Base-by-base conservation (phyloP, 2,888 invertebrate genomes). In the Zaprionus bogoriensis region DNA sequence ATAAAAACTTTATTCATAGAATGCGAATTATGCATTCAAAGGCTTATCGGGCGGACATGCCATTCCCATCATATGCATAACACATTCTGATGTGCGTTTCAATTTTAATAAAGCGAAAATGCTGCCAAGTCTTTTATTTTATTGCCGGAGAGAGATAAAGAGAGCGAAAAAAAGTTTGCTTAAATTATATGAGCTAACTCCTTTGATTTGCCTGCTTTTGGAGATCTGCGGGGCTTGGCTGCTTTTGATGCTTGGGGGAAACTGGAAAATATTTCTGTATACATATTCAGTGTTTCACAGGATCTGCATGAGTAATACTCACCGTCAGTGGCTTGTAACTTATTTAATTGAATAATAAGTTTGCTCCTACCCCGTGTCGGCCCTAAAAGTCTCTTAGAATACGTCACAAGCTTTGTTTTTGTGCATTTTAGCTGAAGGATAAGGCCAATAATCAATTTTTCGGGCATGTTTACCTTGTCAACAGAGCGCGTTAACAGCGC, bases 391-490 rank as follows among this genome's bases (percentile, higher is more conserved):
- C 46, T 60, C 58, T 75, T 74, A 74, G 50, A 42, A 50, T 55
- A 36, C 41, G 14, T 5, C 32, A 4, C 17, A 36, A 53, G 55
- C 38, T 53, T 42, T 25, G 17, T 45, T 66, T 62, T 51, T 48
- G 41, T 62, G 32, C 32, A 59, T 57, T 54, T 61, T 55, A 48
- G 46, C 36, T 53, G 41, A 23, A 48, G 17, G 9, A 53, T 50
- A 63, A 77, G 58, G 22, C 36, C 64, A 77, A 67, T 84, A 77
- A 78, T 67, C 62, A 84, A 78, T 81, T 61, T 46, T 41, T 51
- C 45, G 25, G 28, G 7, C 28, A 45, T 72, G 71, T 72, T 74
- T 72, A 74, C 71, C n/a, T 61, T 47, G 44, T 53, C 51, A 47
- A 63, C 70, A 74, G 52, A 5, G 53, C 14, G 55, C 36, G 38